Conservation (phyloP, 2,888 invertebrate species). For the Sceliomorpha sp. region DNA sequence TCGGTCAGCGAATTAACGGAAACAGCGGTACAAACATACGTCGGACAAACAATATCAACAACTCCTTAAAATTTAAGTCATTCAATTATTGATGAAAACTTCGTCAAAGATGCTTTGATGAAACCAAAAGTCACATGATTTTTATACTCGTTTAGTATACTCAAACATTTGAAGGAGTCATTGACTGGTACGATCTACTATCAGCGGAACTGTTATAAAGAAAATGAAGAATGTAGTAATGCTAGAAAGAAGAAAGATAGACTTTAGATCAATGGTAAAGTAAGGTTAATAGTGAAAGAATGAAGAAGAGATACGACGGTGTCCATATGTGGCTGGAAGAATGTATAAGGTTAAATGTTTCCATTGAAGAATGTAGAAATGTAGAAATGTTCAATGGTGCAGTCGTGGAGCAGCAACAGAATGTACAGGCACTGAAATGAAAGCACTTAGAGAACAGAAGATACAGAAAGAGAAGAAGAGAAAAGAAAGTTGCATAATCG, state of each 20-base stretch:
- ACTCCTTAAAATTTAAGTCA: not conserved
- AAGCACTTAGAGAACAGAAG: slow-evolving; percentile 49
- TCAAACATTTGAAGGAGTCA: too few relatives aligned
- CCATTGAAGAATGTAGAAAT: slow-evolving; percentile 44
- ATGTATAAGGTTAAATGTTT: slow-evolving; percentile 57
- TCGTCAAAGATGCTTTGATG: too few relatives aligned
- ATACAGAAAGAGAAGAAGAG: slow-evolving; percentile 42
- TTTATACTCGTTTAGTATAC: too few relatives aligned
- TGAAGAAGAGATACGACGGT: slow-evolving; percentile 43
- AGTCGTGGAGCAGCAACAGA: slow-evolving; percentile 26
- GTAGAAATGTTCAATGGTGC: slow-evolving; percentile 28
- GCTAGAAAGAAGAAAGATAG: slow-evolving; percentile 51
- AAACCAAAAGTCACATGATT: too few relatives aligned
- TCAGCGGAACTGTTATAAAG: slow-evolving; percentile 37
- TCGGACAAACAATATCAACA: not conserved
- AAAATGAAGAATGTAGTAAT: slow-evolving; percentile 39
- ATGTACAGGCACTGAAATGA: slow-evolving; percentile 56
- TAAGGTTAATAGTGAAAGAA: slow-evolving; percentile 47
- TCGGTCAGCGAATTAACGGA: slow-evolving; percentile 22
- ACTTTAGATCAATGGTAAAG: slow-evolving; percentile 21
- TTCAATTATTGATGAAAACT: too few relatives aligned
- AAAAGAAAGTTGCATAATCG: slow-evolving; percentile 24
- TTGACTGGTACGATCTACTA: slow-evolving; percentile 20
- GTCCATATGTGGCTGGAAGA: slow-evolving; percentile 64
- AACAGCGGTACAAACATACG: slow-evolving; percentile 33